These are phyloP conservation scores for Cosmorhoe ocellata DNA, from an alignment of 2,888 invertebrate species.

Conservation along the genomic window DNA sequence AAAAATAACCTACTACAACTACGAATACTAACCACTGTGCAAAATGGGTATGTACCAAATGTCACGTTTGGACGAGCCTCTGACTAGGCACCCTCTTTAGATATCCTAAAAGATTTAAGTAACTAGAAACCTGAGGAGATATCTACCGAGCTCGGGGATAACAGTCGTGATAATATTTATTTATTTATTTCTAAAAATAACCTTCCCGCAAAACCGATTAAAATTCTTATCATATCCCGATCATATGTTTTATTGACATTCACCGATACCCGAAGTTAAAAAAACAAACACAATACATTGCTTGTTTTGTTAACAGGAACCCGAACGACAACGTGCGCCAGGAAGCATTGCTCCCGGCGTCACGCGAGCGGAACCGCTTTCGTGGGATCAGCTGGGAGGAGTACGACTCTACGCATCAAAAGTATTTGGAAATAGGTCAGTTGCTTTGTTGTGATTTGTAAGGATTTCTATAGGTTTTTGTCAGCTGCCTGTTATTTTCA, in stretches of 20 bases:
- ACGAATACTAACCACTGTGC: too few species aligned
- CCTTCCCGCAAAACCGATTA: too few species aligned
- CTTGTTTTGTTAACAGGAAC: slow-evolving; percentile 81
- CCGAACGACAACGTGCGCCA: slow-evolving; percentile 92
- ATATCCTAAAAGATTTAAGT: too few species aligned
- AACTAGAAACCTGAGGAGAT: too few species aligned
- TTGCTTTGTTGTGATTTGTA: slow-evolving; percentile 26
- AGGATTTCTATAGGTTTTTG: slow-evolving; percentile 14
- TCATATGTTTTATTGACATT: neutral
- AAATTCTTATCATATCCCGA: too few species aligned
- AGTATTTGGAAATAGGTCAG: slow-evolving; percentile 96
- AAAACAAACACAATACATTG: slow-evolving; percentile 17
- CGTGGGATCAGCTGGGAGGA: slow-evolving; percentile 94
- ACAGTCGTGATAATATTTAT: too few species aligned
- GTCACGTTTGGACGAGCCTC: too few species aligned
- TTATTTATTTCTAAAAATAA: neutral
- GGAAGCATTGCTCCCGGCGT: slow-evolving; percentile 89
- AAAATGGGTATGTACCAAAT: too few species aligned
- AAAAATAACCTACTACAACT: too few species aligned
- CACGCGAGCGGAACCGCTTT: slow-evolving; percentile 92
- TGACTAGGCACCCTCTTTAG: too few species aligned
- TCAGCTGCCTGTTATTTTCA: slow-evolving; percentile 16
- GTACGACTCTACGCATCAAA: slow-evolving; percentile 95
- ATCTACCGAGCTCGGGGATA: too few species aligned
- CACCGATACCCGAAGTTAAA: neutral